phyloP scores from a whole-genome alignment of 2,888 invertebrate genomes.

The Epirrhoe tristata region DNA sequence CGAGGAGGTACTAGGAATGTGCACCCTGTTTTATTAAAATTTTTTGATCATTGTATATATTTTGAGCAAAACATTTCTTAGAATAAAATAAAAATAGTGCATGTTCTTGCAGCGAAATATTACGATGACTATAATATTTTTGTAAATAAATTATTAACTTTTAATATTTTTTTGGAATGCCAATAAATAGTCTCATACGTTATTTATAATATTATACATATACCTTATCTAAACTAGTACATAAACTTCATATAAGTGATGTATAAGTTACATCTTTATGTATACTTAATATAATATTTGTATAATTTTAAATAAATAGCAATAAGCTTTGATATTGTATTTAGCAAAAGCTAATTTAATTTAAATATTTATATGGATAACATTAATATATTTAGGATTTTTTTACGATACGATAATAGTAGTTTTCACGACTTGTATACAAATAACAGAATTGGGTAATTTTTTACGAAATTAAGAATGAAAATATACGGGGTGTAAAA shows the following conservation, averaged over 20 bases:
- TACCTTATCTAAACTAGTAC: constrained; percentile 13
- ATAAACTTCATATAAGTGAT: constrained; percentile 14
- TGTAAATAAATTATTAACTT: constrained; percentile 1
- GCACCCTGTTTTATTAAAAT: constrained; percentile 32
- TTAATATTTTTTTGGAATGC: background rate
- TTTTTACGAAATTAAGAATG: no score
- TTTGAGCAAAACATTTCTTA: constrained; percentile 38
- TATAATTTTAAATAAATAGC: constrained; percentile 22
- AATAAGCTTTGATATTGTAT: constrained; percentile 33
- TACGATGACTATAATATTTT: background rate
- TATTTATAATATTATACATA: background rate
- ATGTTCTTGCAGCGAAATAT: background rate
- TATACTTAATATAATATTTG: no score
- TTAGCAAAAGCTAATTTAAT: constrained; percentile 37
- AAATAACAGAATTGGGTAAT: no score
- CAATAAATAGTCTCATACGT: background rate
- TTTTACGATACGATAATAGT: background rate
- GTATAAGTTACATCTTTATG: constrained; percentile 10
- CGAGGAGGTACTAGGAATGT: constrained; percentile 22
- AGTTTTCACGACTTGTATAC: background rate
- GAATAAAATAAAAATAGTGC: constrained; percentile 21
- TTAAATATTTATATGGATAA: constrained; percentile 19
- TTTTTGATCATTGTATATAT: constrained; percentile 39
- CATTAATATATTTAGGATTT: background rate
- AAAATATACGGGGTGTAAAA: no score